These are phyloP conservation scores for Drosophila mayri DNA, from an alignment of 1,140 invertebrate species.

Conservation along the genomic window DNA sequence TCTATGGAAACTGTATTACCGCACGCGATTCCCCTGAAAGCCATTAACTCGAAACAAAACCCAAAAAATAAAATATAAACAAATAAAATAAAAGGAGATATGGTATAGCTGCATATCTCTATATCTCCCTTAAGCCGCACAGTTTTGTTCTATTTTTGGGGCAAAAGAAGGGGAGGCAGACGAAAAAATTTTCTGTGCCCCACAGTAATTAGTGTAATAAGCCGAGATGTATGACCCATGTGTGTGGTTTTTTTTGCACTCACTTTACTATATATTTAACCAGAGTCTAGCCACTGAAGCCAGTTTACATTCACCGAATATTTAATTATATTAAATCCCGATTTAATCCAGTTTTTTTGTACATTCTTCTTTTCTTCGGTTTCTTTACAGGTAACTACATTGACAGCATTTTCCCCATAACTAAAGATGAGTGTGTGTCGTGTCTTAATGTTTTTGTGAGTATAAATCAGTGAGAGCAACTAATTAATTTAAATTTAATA, in stretches of 20 bases:
- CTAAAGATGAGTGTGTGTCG: not conserved
- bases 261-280: not conserved
- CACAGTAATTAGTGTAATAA: slow-evolving; percentile 80
- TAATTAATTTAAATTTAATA: too few relatives aligned
- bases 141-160: slow-evolving; percentile 43
- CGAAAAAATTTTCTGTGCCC: slow-evolving; percentile 29
- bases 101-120: slow-evolving; percentile 52
- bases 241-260: slow-evolving; percentile 2
- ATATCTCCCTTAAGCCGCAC: slow-evolving; percentile 55
- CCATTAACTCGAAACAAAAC: slow-evolving; percentile 69
- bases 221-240: slow-evolving; percentile 57
- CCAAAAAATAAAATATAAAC: slow-evolving; percentile 20
- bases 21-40: slow-evolving; percentile 79
- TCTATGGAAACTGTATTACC: slow-evolving; percentile 73
- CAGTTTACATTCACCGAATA: slow-evolving; percentile 1
- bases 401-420: not conserved
- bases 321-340: slow-evolving; percentile 1
- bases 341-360: slow-evolving; percentile 10
- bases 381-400: slow-evolving; percentile 68
- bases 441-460: not conserved
- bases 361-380: slow-evolving; percentile 23
- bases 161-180: not conserved
- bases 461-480: too few relatives aligned
- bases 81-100: slow-evolving; percentile 17
- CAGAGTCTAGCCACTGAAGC: slow-evolving; percentile 14